phyloP scores from a whole-genome alignment of 2,888 invertebrate genomes.

The Ischnura elegans region DNA sequence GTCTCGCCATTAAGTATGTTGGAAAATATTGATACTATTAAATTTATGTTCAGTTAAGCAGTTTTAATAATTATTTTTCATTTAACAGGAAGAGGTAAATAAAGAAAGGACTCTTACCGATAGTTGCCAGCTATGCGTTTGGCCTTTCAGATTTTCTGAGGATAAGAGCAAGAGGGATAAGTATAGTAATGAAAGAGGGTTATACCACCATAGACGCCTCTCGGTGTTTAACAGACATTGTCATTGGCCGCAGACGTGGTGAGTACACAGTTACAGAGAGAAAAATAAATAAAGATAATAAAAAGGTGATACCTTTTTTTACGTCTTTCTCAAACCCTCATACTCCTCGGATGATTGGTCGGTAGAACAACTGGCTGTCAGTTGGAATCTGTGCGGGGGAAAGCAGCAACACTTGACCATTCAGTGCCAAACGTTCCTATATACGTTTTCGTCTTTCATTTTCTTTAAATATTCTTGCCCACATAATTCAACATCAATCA shows the following conservation, averaged over 20 bases:
- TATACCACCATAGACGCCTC: conserved; percentile 67
- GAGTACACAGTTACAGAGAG: conserved; percentile 67
- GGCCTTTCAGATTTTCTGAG: conserved; percentile 65
- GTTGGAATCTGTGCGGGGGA: conserved; percentile 53
- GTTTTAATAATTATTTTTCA: conserved; percentile 43
- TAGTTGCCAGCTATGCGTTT: conserved; percentile 63
- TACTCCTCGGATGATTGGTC: conserved; percentile 63
- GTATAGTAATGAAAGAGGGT: conserved; percentile 65
- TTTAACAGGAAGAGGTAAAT: conserved; percentile 63
- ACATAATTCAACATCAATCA: conserved; percentile 44
- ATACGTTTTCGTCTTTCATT: conserved; percentile 53
- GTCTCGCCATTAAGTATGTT: conserved; percentile 66
- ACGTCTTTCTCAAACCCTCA: conserved; percentile 65
- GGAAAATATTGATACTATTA: conserved; percentile 56
- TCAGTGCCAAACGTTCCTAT: conserved; percentile 63
- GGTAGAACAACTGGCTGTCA: conserved; percentile 65
- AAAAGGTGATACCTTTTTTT: conserved; percentile 67
- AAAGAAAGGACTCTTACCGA: conserved; percentile 66
- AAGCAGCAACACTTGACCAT: conserved; percentile 67
- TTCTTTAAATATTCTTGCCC: conserved; percentile 44
- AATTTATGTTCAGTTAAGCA: conserved; percentile 63
- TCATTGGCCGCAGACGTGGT: conserved; percentile 65
- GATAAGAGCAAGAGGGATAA: conserved; percentile 65
- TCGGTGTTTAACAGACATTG: conserved; percentile 66
- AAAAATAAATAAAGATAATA: conserved; percentile 67